Percentiles rank a stretch among this genome's conserved stretches.
Evolutionary conservation across 2,797 vertebrate species (phyloP).

Genomic region (Melanogrammus aeglefinus): DNA sequence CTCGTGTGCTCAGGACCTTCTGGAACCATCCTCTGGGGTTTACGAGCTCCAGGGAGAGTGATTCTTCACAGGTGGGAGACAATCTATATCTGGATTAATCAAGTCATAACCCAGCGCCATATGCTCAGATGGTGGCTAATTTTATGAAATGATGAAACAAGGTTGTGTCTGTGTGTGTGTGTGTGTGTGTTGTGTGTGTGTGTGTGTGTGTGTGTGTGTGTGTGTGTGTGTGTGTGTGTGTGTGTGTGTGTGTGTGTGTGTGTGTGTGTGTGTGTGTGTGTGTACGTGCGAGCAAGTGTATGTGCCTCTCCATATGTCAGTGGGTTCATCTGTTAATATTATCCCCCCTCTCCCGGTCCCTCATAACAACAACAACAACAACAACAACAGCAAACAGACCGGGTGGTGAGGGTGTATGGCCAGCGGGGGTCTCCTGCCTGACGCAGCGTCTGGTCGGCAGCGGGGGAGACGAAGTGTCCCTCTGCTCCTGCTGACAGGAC

Average conservation of each 20-base stretch:
- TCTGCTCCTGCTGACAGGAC: slow-evolving; percentile 63
- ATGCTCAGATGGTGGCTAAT: neutral
- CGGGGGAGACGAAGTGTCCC: neutral
- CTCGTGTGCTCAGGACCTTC: slow-evolving; percentile 55
- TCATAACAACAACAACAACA: neutral
- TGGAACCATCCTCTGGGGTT: slow-evolving; percentile 59
- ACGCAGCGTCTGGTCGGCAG: neutral
- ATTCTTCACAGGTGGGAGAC: slow-evolving; percentile 60
- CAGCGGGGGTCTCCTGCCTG: too few species aligned
- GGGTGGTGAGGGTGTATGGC: too few species aligned
- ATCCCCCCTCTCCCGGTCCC: too few species aligned
- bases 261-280: neutral
- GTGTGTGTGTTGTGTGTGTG: slow-evolving; percentile 2
- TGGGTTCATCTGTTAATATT: neutral
- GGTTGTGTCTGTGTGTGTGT: slow-evolving; percentile 13
- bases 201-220: slow-evolving; percentile 8
- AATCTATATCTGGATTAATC: slow-evolving; percentile 68
- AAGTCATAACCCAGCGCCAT: slow-evolving; percentile 55
- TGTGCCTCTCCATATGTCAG: neutral
- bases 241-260: slow-evolving; percentile 3
- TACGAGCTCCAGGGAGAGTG: slow-evolving; percentile 61
- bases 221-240: slow-evolving; percentile 1
- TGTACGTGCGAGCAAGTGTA: neutral
- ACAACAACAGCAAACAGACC: too few species aligned
- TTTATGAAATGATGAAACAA: neutral